phyloP scores from a whole-genome alignment of 2,113 vertebrate species.

The Lophura nycthemera region DNA sequence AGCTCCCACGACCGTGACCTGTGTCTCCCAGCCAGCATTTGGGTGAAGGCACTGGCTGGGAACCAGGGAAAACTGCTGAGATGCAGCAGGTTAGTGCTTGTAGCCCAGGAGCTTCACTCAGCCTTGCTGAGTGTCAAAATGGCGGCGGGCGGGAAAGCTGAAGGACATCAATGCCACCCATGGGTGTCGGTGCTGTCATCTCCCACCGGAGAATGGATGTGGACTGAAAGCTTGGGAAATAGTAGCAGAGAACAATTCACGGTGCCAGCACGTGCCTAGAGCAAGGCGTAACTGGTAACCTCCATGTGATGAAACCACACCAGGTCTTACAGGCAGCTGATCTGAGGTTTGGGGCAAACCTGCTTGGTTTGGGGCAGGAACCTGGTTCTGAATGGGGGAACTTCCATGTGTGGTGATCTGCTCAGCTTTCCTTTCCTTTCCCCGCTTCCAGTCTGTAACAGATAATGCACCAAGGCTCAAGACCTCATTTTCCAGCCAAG shows the following conservation, averaged over 20 bases:
- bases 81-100: background rate
- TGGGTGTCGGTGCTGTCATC: background rate
- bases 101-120: background rate
- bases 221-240: background rate
- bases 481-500: background rate
- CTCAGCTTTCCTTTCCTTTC: background rate
- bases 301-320: rapidly evolving
- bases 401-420: rapidly evolving
- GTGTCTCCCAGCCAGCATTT: rapidly evolving
- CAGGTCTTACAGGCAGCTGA: background rate
- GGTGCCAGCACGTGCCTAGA: rapidly evolving
- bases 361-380: background rate
- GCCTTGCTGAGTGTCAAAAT: rapidly evolving
- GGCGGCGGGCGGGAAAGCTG: background rate
- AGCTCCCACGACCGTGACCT: background rate
- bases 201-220: background rate
- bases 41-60: background rate
- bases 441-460: background rate
- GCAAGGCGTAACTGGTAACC: background rate
- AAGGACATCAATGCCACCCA: background rate
- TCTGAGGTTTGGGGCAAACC: too few species aligned
- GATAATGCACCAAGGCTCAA: background rate
- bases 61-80: background rate
- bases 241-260: background rate
- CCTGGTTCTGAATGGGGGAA: background rate